phyloP scores from a whole-genome alignment of 2,888 invertebrate species.

The Xanthorhoe designata region DNA sequence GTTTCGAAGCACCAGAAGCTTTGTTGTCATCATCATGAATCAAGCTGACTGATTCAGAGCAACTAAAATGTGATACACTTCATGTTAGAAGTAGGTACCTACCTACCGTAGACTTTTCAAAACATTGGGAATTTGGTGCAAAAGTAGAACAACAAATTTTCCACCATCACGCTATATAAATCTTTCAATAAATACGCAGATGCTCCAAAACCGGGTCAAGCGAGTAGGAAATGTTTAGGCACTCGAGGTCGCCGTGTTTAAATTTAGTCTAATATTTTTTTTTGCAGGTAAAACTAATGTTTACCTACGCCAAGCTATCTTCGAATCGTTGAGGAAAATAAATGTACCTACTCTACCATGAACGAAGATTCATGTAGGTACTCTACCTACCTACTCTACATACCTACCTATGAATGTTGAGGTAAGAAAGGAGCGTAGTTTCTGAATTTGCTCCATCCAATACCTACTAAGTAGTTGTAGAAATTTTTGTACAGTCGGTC shows the following conservation, averaged over 20 bases:
- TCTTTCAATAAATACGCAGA: slow-evolving; percentile 56
- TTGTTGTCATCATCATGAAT: slow-evolving; percentile 17
- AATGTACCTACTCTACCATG: too few relatives aligned
- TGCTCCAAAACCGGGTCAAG: slow-evolving; percentile 57
- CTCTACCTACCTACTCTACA: too few relatives aligned
- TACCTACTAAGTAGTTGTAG: too few relatives aligned
- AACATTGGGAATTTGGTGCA: slow-evolving; percentile 12
- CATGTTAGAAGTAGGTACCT: background rate
- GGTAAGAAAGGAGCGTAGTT: too few relatives aligned
- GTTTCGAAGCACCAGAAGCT: slow-evolving; percentile 19
- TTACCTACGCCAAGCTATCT: background rate
- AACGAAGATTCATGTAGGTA: too few relatives aligned
- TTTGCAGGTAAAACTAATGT: background rate
- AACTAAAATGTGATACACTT: background rate
- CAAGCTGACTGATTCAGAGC: slow-evolving; percentile 15
- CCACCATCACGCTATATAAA: slow-evolving; percentile 49
- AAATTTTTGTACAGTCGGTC: too few relatives aligned
- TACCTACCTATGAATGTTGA: too few relatives aligned
- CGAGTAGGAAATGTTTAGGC: slow-evolving; percentile 52
- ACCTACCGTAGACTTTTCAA: background rate
- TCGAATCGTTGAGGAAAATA: too few relatives aligned
- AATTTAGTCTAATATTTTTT: slow-evolving; percentile 12
- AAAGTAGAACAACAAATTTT: slow-evolving; percentile 53
- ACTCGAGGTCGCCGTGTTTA: slow-evolving; percentile 51
- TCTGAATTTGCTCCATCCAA: too few relatives aligned